Evolutionary conservation across 2,888 invertebrate species (phyloP).

Genomic region (Stenoptilia bipunctidactyla): DNA sequence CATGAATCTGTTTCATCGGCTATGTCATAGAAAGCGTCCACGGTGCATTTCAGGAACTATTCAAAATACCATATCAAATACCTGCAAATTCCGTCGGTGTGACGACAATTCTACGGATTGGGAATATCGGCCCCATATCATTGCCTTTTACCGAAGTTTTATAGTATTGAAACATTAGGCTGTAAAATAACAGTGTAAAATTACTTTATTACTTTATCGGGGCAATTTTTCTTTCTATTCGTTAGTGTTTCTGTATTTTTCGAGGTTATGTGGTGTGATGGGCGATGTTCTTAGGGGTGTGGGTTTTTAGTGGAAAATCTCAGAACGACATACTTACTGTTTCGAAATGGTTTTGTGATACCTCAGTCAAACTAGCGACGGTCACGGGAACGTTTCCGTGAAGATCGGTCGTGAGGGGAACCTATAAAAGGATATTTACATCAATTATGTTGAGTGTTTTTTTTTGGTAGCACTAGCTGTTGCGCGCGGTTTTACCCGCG

Average conservation of each 20-base stretch:
- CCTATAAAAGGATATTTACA: no score
- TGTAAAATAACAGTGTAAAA: slow-evolving; percentile 69
- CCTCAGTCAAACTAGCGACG: slow-evolving; percentile 66
- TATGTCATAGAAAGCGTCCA: slow-evolving; percentile 14
- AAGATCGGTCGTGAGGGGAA: slow-evolving; percentile 49
- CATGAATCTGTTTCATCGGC: no score
- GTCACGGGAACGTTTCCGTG: slow-evolving; percentile 58
- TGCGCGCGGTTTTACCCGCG: no score
- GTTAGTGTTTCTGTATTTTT: slow-evolving; percentile 16
- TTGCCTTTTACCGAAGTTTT: slow-evolving; percentile 64
- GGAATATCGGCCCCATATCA: slow-evolving; percentile 51
- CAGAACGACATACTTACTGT: slow-evolving; percentile 49
- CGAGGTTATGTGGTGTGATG: slow-evolving; percentile 3
- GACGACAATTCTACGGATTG: slow-evolving; percentile 61
- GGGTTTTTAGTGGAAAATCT: background rate
- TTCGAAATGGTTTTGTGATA: slow-evolving; percentile 64
- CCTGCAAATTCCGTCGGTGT: slow-evolving; percentile 68
- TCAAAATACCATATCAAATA: slow-evolving; percentile 67
- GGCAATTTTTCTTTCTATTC: slow-evolving; percentile 12
- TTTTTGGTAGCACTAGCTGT: no score
- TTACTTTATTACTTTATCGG: slow-evolving; percentile 30
- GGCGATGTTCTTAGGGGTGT: slow-evolving; percentile 8
- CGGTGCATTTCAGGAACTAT: slow-evolving; percentile 32
- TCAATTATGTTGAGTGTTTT: no score
- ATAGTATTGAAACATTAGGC: slow-evolving; percentile 60